Conservation (phyloP, 2,888 invertebrate species). For the Pseudoips prasinana region DNA sequence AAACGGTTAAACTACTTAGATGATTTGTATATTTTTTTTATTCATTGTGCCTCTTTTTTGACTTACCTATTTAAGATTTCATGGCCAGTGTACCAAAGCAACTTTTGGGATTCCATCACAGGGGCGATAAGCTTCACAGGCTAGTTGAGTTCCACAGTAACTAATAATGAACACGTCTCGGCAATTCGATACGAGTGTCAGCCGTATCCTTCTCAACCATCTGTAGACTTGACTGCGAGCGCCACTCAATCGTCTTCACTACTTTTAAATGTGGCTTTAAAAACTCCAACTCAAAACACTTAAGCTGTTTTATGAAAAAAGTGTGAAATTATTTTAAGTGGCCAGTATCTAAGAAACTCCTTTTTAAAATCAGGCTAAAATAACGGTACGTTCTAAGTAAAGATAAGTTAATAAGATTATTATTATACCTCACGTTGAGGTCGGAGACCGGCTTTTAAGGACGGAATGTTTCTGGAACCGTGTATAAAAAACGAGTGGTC, state of each 20-base stretch:
- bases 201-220: slow-evolving; percentile 53
- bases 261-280: slow-evolving; percentile 37
- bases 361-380: slow-evolving; percentile 68
- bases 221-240: slow-evolving; percentile 33
- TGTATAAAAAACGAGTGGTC: slow-evolving; percentile 77
- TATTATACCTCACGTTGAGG: slow-evolving; percentile 72
- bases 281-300: slow-evolving; percentile 62
- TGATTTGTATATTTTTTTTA: not conserved
- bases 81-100: slow-evolving; percentile 53
- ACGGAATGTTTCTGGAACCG: slow-evolving; percentile 76
- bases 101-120: slow-evolving; percentile 40
- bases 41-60: slow-evolving; percentile 26
- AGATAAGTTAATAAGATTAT: slow-evolving; percentile 81
- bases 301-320: slow-evolving; percentile 60
- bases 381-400: slow-evolving; percentile 79
- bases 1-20: no score
- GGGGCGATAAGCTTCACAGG: slow-evolving; percentile 30
- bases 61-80: slow-evolving; percentile 51
- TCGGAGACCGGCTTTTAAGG: slow-evolving; percentile 75
- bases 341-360: slow-evolving; percentile 62
- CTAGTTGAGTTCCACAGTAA: slow-evolving; percentile 15
- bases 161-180: slow-evolving; percentile 60
- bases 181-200: slow-evolving; percentile 64
- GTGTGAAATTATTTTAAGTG: slow-evolving; percentile 79
- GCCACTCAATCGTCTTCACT: slow-evolving; percentile 29